phyloP scores from a whole-genome alignment of 2,113 vertebrate species.

The Cephalopterus ornatus region DNA sequence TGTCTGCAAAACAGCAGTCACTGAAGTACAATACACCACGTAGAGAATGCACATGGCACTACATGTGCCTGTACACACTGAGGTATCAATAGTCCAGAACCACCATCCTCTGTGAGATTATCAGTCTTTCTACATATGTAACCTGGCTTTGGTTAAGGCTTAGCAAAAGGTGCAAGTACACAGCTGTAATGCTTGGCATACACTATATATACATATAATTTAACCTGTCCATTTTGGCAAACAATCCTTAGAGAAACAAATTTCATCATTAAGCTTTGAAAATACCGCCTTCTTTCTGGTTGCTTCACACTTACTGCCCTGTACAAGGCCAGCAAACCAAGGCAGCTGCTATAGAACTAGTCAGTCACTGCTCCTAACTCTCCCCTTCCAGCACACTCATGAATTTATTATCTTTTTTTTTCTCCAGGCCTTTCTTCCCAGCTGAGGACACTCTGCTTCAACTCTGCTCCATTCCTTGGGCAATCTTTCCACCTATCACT shows the following conservation, averaged over 20 bases:
- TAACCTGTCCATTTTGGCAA: background rate
- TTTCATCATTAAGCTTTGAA: background rate
- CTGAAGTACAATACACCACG: fast-evolving
- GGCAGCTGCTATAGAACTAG: background rate
- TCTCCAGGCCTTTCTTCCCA: background rate
- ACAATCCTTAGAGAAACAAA: background rate
- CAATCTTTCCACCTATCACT: background rate
- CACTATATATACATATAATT: background rate
- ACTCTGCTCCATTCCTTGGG: background rate
- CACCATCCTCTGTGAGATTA: background rate
- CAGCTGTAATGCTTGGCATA: background rate
- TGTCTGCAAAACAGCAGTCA: background rate
- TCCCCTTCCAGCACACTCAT: background rate
- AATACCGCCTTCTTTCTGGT: background rate
- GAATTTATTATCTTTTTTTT: background rate
- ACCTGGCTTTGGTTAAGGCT: background rate
- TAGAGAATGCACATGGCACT: background rate
- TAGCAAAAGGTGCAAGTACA: background rate
- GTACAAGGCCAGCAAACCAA: background rate
- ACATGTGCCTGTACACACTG: background rate
- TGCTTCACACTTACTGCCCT: background rate
- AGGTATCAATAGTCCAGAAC: background rate
- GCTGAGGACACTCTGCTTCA: background rate
- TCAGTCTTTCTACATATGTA: background rate
- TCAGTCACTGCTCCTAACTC: background rate